A percentile compares a stretch with the other conserved stretches of the same genome.
phyloP scores from a whole-genome alignment of 1,140 invertebrate species.

The Hypothenemus hampei region DNA sequence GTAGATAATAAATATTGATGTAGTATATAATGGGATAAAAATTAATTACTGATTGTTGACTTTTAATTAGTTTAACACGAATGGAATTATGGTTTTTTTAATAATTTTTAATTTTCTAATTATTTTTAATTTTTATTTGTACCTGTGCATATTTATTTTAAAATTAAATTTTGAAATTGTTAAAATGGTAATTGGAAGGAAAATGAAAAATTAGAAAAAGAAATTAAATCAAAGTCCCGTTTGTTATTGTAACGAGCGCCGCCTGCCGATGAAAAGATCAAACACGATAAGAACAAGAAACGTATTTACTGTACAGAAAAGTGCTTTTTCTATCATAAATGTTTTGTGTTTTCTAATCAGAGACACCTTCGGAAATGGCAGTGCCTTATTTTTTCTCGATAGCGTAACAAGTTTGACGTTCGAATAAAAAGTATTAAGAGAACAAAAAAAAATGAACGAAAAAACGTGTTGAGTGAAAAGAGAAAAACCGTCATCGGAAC shows the following conservation, averaged over 20 bases:
- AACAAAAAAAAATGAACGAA: conserved; percentile 16
- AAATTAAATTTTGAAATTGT: too few species aligned
- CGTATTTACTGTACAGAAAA: conserved; percentile 27
- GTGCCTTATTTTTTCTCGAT: conserved; percentile 43
- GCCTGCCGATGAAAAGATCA: conserved; percentile 22
- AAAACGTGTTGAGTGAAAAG: conserved; percentile 22
- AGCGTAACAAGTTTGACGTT: conserved; percentile 25
- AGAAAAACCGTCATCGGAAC: too few species aligned
- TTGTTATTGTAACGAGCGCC: conserved; percentile 19
- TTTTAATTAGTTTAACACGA: too few species aligned
- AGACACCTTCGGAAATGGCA: conserved; percentile 37
- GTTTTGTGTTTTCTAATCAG: conserved; percentile 20
- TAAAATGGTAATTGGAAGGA: background rate
- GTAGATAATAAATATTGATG: background rate
- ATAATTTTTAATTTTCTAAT: too few species aligned
- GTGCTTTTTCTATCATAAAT: conserved; percentile 20
- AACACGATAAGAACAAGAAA: conserved; percentile 27
- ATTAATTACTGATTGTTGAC: too few species aligned
- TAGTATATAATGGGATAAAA: background rate
- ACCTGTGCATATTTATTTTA: too few species aligned
- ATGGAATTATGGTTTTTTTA: too few species aligned
- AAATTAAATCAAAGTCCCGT: conserved; percentile 21
- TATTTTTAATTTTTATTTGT: too few species aligned
- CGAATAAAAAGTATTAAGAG: conserved; percentile 9
- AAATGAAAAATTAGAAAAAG: background rate